phyloP scores from a whole-genome alignment of 2,888 invertebrate genomes.

The Coenonympha glycerion region DNA sequence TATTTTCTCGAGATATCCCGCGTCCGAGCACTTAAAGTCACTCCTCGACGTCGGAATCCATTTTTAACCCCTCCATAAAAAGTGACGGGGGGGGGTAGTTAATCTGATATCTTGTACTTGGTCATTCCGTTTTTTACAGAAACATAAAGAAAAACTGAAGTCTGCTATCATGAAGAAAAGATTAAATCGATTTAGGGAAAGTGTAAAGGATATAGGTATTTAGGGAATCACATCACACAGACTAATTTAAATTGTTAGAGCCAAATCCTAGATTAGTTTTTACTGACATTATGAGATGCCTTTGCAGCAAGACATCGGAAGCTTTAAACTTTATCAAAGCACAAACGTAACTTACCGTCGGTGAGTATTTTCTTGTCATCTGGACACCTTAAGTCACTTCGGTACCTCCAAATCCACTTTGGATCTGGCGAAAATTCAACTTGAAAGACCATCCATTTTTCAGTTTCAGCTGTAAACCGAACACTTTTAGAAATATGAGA shows the following conservation, averaged over 20 bases:
- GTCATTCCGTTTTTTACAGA: too few species aligned
- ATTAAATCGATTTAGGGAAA: too few species aligned
- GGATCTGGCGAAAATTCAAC: background rate
- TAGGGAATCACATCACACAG: too few species aligned
- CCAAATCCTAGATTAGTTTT: too few species aligned
- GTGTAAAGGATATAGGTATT: too few species aligned
- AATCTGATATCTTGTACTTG: too few species aligned
- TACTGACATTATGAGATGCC: too few species aligned
- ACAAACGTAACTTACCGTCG: background rate
- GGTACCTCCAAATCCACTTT: background rate
- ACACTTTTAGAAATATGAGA: too few species aligned
- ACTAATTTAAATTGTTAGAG: too few species aligned
- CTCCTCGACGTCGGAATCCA: background rate
- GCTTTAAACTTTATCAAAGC: background rate
- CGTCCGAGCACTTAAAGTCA: background rate
- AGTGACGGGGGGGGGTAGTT: too few species aligned
- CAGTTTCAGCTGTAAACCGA: background rate
- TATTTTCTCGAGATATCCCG: background rate
- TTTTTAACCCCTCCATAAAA: background rate
- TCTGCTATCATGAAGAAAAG: too few species aligned
- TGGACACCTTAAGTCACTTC: slow-evolving; percentile 3
- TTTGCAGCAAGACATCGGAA: background rate
- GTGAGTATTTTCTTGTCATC: background rate
- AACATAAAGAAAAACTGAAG: too few species aligned
- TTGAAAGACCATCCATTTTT: background rate